Conservation (phyloP, 2,113 vertebrate species). For the Phaethon lepturus region DNA sequence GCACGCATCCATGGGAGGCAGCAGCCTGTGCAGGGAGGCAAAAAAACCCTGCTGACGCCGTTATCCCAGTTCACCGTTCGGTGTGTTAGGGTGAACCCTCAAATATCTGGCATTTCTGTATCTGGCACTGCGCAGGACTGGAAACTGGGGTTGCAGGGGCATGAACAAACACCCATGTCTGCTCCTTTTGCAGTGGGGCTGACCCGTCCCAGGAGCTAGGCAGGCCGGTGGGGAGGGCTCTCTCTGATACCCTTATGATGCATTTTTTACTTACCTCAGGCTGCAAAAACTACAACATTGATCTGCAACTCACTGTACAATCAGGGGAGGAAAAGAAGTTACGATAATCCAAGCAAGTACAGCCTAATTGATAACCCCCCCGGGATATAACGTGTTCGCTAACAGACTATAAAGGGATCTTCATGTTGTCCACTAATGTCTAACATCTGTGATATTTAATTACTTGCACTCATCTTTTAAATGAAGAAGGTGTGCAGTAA, state of each 20-base stretch:
- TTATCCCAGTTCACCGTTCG: background rate
- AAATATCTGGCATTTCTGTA: background rate
- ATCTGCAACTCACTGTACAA: background rate
- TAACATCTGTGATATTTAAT: conserved; percentile 35
- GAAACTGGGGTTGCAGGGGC: background rate
- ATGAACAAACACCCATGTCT: background rate
- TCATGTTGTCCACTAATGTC: background rate
- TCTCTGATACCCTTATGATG: background rate
- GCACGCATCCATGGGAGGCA: background rate
- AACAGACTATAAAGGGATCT: background rate
- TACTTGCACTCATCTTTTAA: background rate
- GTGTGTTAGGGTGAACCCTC: background rate
- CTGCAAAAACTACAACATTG: background rate
- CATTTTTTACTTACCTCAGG: background rate
- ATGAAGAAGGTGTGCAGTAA: conserved; percentile 1
- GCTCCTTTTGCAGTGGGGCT: background rate
- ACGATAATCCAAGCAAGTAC: background rate
- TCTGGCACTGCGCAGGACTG: background rate
- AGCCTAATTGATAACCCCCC: background rate
- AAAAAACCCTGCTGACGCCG: background rate
- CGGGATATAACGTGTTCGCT: background rate
- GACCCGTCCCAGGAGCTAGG: background rate
- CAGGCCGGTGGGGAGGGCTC: background rate
- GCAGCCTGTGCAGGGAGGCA: background rate
- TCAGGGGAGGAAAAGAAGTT: background rate